Base-by-base conservation (phyloP, 2,888 invertebrate genomes). In the Geotrupes spiniger region DNA sequence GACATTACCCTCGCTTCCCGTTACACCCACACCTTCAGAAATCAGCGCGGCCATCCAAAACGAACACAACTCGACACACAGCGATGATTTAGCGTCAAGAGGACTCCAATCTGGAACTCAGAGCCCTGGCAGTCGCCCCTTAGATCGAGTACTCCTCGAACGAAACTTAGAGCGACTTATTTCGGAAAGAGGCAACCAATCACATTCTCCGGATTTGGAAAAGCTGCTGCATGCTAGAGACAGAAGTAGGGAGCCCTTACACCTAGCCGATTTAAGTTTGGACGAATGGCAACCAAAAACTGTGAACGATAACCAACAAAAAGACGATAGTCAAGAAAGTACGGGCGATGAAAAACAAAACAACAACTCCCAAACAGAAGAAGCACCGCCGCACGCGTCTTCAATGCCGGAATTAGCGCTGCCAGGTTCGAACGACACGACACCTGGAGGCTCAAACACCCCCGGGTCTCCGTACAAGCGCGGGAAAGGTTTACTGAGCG, bases 141-240 rank as follows among this genome's bases (percentile, higher is more conserved):
- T 87, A 17, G 84, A 88, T 65, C 76, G 87, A 63, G 82, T 84
- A 1, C 74, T 84, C 39, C 75, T 84, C 4, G 86, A 86, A 63
- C 76, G 84, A 59, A 86, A 85, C 65, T 75, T 85, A 52, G 85
- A 83, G 58, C 77, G 84, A 52, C 64, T 81, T 15, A 69, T 81
- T 16, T 76, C 78, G 3, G 82, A 82, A 54, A 69, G 76, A 46
- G 69, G 63, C 33, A 60, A 58, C 31, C 59, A 63, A 54, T 62
- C 60, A 10, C 66, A 67, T 51, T 62, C 69, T 29, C 69, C 70
- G 0, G 75, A 75, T 52, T 63, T 74, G 38, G 76, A 74, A 58
- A 76, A 78, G 58, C 64, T 80, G 36, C 69, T 79, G 56, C 75
- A 75, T 51, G 79, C 78, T 2, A 70, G 78, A 57, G 83, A 83